Percentiles rank a stretch among this genome's conserved stretches.
These are phyloP conservation scores for Gymnoscopelus microlampas DNA, from an alignment of 2,797 vertebrate species.

Conservation along the genomic window DNA sequence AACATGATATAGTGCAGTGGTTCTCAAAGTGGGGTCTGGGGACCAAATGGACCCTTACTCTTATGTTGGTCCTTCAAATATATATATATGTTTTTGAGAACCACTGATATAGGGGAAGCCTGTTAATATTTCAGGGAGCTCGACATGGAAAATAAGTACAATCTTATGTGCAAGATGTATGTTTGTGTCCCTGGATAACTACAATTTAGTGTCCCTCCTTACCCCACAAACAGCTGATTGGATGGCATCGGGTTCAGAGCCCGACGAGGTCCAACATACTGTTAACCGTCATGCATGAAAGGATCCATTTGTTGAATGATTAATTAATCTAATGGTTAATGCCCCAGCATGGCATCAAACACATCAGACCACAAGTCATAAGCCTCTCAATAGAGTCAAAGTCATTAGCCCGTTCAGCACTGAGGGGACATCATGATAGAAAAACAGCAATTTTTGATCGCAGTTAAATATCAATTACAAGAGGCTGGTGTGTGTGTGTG, in stretches of 20 bases:
- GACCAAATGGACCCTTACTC: no score
- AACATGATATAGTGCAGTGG: no score
- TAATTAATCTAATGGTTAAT: conserved; percentile 63
- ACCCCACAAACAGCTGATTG: conserved; percentile 6
- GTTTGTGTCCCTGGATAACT: conserved; percentile 31
- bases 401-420: conserved; percentile 35
- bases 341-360: conserved; percentile 32
- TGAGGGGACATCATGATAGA: conserved; percentile 36
- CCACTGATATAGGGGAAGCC: neutral
- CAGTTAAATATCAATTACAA: conserved; percentile 47
- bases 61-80: no score
- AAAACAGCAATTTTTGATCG: conserved; percentile 40
- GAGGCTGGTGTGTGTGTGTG: conserved; percentile 8
- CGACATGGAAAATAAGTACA: conserved; percentile 19
- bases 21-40: no score
- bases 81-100: conserved; percentile 2
- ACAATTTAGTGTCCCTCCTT: conserved; percentile 26
- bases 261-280: conserved; percentile 25
- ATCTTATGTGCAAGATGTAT: neutral
- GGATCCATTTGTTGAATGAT: conserved; percentile 56
- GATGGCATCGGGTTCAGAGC: conserved; percentile 17
- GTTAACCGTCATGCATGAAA: conserved; percentile 32
- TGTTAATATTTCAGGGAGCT: conserved; percentile 23
- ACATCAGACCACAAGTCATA: conserved; percentile 34
- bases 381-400: conserved; percentile 33